Percentiles rank a stretch among this genome's conserved stretches.
These are phyloP conservation scores for Ochlodes sylvanus DNA, from an alignment of 2,888 invertebrate species.

Conservation along the genomic window DNA sequence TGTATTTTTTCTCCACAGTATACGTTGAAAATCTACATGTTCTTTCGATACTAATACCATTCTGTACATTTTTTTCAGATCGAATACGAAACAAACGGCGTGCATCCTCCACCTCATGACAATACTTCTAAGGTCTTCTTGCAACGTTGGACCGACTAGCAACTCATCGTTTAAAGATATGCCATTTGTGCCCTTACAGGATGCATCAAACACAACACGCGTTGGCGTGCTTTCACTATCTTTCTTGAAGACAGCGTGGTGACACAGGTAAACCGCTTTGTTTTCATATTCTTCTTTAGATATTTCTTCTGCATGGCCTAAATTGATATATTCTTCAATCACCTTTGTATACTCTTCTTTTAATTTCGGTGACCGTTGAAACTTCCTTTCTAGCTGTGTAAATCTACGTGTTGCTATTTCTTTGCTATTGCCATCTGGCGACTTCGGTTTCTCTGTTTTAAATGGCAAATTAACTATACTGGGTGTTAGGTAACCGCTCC, in stretches of 20 bases:
- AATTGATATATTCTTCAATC: conserved; percentile 21
- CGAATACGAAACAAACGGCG: conserved; percentile 10
- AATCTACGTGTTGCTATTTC: conserved; percentile 47
- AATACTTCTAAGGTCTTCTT: conserved; percentile 17
- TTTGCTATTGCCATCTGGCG: conserved; percentile 41
- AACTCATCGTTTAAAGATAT: conserved; percentile 44
- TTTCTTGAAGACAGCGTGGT: conserved; percentile 26
- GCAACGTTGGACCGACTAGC: conserved; percentile 41
- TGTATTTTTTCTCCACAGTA: conserved; percentile 28
- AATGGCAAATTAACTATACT: too few species aligned
- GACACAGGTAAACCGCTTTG: conserved; percentile 26
- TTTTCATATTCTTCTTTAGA: conserved; percentile 25
- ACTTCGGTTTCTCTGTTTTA: conserved; percentile 11
- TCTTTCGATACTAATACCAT: conserved; percentile 23
- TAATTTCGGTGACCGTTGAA: conserved; percentile 29
- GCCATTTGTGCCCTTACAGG: conserved; percentile 32
- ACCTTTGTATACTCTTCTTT: conserved; percentile 19
- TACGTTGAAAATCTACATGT: conserved; percentile 26
- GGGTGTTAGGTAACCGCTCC: too few species aligned
- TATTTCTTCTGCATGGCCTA: conserved; percentile 27
- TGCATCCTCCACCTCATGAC: conserved; percentile 17
- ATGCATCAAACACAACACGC: conserved; percentile 44
- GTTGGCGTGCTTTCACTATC: conserved; percentile 26
- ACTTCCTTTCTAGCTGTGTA: conserved; percentile 42
- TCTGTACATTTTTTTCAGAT: conserved; percentile 38